Base-by-base conservation (phyloP, 2,113 vertebrate genomes). In the Anolis sagrei region DNA sequence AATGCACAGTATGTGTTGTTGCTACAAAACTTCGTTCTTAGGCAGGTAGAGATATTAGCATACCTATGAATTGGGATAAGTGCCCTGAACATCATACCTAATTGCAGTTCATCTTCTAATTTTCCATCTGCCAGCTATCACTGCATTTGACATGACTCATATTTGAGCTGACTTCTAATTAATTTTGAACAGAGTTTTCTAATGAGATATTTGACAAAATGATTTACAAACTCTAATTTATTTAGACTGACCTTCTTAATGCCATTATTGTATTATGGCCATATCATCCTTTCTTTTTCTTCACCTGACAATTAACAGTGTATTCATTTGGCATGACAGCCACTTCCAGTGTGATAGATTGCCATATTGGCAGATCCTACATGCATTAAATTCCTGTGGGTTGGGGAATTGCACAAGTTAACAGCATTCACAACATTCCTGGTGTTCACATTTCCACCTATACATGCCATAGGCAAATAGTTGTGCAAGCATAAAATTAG, bases 151-250 rank as follows among this genome's bases (percentile, higher is more conserved):
- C 82, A 83, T 44, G 58, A 16, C 27, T 83, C 21, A 44, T 75
- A 62, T 39, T 10, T 48, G 70, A 64, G 39, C 36, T 76, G 27
- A 75, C 58, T 49, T 76, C 39, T 49, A 83, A 76, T 83, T 64
- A 75, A 83, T 83, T 75, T 62, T 75, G 72, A 83, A 64, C 27
- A 44, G 34, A 44, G 74, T 18, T 23, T n/a, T 75, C 64, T 64
- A 83, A 83, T 76, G 36, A 83, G 72, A 48, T 32, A 66, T 25
- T 66, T 80, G 78, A 80, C 14, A 44, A 66, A 80, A 66, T 80
- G 61, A 66, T 79, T 79, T 79, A 39, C 78, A 44, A 48, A 64
- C 9, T 75, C 27, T 64, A 75, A 48, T 83, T 76, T 73, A 14
- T 82, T 82, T 73, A 61, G 7, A 39, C 21, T 32, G 36, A 48